phyloP scores from a whole-genome alignment of 1,140 invertebrate genomes.

The Leptoteleia sp. region DNA sequence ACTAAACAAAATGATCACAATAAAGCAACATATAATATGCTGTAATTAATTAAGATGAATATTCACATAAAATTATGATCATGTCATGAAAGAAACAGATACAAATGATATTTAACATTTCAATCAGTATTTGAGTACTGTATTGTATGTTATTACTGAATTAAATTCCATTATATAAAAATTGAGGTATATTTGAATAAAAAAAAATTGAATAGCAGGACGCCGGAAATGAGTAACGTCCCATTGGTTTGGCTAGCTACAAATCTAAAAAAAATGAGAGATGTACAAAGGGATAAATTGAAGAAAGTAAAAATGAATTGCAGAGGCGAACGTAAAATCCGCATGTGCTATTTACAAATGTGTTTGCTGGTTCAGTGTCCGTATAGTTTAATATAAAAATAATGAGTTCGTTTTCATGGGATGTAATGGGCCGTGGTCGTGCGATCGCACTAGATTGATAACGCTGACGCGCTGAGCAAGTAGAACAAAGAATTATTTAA shows the following conservation, averaged over 20 bases:
- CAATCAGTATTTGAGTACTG: too few species aligned
- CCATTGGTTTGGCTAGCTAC: conserved; percentile 34
- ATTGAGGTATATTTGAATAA: conserved; percentile 7
- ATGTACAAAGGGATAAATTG: conserved; percentile 19
- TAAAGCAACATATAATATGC: too few species aligned
- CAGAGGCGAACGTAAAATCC: conserved; percentile 25
- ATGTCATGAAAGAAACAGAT: too few species aligned
- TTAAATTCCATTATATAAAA: not conserved
- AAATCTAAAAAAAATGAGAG: conserved; percentile 19
- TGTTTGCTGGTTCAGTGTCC: conserved; percentile 30
- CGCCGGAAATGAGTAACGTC: conserved; percentile 31
- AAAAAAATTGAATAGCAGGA: conserved; percentile 1
- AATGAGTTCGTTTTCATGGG: conserved; percentile 50
- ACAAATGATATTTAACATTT: too few species aligned
- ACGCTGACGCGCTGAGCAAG: conserved; percentile 22
- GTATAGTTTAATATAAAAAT: conserved; percentile 53
- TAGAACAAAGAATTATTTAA: conserved; percentile 57
- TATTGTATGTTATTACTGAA: too few species aligned
- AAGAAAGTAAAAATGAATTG: conserved; percentile 32
- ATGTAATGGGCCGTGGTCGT: conserved; percentile 52
- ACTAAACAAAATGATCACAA: too few species aligned
- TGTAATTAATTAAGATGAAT: too few species aligned
- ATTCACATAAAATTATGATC: too few species aligned
- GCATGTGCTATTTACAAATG: conserved; percentile 47
- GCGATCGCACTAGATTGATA: conserved; percentile 36